Conservation (phyloP, 2,888 invertebrate species). For the Cerceris rybyensis region DNA sequence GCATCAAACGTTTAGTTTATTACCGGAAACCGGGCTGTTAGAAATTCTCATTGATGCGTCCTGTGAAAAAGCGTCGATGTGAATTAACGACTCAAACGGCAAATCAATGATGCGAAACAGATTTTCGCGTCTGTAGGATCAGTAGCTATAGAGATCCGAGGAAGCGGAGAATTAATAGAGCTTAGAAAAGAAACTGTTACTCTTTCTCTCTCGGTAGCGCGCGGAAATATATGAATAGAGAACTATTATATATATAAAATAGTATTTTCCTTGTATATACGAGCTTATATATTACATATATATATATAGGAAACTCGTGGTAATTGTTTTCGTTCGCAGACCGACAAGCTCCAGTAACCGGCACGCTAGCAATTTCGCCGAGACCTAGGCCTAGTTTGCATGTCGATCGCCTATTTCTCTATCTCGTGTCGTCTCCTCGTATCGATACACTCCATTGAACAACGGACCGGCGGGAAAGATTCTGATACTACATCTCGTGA, state of each 20-base stretch:
- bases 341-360: slow-evolving; percentile 76
- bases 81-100: not conserved
- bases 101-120: slow-evolving; percentile 50
- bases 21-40: slow-evolving; percentile 1
- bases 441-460: slow-evolving; percentile 54
- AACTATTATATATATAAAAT: too few relatives aligned
- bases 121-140: slow-evolving; percentile 45
- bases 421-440: slow-evolving; percentile 46
- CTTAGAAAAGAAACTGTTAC: slow-evolving; percentile 50
- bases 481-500: slow-evolving; percentile 18
- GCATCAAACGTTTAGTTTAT: not conserved
- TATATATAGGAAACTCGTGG: slow-evolving; percentile 7
- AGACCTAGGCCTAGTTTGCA: slow-evolving; percentile 72
- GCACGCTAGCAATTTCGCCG: slow-evolving; percentile 64
- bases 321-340: slow-evolving; percentile 64
- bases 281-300: too few relatives aligned
- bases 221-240: slow-evolving; percentile 9
- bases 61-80: not conserved
- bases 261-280: too few relatives aligned
- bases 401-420: slow-evolving; percentile 52
- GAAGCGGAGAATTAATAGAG: slow-evolving; percentile 71
- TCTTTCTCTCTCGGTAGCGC: slow-evolving; percentile 23
- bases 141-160: slow-evolving; percentile 27
- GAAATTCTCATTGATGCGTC: too few relatives aligned
- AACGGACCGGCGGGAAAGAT: slow-evolving; percentile 37